Percentiles rank a stretch among this genome's conserved stretches.
phyloP scores from a whole-genome alignment of 2,888 invertebrate species.

The Gnatocerus cornutus region DNA sequence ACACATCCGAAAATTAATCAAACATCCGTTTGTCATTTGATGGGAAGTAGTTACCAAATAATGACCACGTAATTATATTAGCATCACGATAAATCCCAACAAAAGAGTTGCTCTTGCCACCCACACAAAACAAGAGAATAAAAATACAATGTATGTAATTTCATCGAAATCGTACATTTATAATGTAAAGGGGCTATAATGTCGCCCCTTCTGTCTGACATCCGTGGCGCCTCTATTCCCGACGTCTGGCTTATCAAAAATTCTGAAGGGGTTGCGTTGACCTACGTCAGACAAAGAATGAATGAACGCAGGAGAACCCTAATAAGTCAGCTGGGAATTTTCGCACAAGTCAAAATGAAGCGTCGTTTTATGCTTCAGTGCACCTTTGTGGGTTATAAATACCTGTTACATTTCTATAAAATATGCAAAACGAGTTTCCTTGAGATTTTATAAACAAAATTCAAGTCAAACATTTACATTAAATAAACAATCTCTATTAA shows the following conservation, averaged over 20 bases:
- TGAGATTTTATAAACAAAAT: constrained; percentile 34
- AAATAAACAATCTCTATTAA: constrained; percentile 28
- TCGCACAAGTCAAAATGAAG: background rate
- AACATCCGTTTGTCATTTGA: too few species aligned
- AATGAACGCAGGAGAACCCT: background rate
- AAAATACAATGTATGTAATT: background rate
- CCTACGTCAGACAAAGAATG: background rate
- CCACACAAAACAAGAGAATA: background rate
- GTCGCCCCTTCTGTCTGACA: constrained; percentile 9
- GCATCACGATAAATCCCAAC: too few species aligned
- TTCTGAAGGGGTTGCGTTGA: background rate
- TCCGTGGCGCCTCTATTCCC: constrained; percentile 3
- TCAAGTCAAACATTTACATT: constrained; percentile 32
- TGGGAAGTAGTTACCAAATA: too few species aligned
- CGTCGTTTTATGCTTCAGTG: background rate
- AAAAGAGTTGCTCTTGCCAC: too few species aligned
- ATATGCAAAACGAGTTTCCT: constrained; percentile 30
- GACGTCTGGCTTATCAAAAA: constrained; percentile 6
- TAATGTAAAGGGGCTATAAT: background rate
- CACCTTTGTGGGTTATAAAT: constrained; percentile 9
- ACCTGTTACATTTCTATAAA: constrained; percentile 23
- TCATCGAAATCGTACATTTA: constrained; percentile 4
- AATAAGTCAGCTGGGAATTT: too few species aligned
- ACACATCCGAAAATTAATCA: too few species aligned
- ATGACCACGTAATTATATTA: too few species aligned